Conservation (phyloP, 2,113 vertebrate genomes). For the Caloenas nicobarica region DNA sequence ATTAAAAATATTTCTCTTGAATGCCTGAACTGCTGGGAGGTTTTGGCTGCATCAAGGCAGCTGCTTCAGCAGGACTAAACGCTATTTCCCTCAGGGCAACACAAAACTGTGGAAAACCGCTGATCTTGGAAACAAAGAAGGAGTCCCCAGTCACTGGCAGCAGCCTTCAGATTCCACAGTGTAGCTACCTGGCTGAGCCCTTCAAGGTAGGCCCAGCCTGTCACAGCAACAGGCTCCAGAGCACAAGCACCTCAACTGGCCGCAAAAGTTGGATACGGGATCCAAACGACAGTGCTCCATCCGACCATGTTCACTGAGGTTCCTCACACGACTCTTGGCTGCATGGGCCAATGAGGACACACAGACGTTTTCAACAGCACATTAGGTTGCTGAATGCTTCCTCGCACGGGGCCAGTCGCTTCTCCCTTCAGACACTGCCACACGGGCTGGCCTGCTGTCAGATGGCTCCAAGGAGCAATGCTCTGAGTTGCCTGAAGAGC, state of each 20-base stretch:
- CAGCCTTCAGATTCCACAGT: not conserved
- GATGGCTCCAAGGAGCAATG: not conserved
- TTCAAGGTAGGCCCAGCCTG: not conserved
- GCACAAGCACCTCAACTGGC: not conserved
- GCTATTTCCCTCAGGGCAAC: not conserved
- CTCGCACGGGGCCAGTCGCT: not conserved
- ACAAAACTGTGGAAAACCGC: not conserved
- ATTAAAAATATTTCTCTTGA: not conserved
- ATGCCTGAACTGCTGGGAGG: not conserved
- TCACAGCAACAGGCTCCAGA: not conserved
- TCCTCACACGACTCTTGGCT: rapidly evolving
- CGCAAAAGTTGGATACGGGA: not conserved
- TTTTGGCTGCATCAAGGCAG: not conserved
- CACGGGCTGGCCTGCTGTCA: not conserved
- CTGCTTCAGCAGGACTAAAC: not conserved
- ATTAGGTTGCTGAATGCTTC: not conserved
- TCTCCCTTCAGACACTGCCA: not conserved
- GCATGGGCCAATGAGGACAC: not conserved
- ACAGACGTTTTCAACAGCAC: not conserved
- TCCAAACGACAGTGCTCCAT: rapidly evolving
- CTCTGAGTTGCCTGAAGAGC: not conserved
- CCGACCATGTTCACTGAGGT: not conserved
- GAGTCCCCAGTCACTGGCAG: not conserved
- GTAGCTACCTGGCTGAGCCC: not conserved
- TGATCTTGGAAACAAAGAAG: not conserved